These are phyloP conservation scores for Spea hammondii DNA, from an alignment of 2,797 vertebrate genomes.

Conservation along the genomic window DNA sequence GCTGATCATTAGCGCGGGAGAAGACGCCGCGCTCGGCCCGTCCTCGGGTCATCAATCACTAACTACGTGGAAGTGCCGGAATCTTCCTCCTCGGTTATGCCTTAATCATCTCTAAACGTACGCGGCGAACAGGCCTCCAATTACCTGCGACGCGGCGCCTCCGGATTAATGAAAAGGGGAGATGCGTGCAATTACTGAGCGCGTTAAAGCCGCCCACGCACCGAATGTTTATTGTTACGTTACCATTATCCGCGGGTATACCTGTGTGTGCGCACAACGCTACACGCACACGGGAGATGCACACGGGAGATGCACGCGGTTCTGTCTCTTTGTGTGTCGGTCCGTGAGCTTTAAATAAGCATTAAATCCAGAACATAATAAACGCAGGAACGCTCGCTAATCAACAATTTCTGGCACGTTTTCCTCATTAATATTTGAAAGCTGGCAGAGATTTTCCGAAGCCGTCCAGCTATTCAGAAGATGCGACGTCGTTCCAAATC, in stretches of 20 bases:
- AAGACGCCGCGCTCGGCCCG: constrained; percentile 50
- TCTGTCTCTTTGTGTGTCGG: background rate
- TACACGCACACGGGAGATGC: too few species aligned
- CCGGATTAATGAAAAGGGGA: background rate
- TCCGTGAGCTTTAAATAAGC: constrained; percentile 19
- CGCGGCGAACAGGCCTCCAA: constrained; percentile 1
- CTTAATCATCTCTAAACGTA: constrained; percentile 24
- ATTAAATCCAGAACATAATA: constrained; percentile 25
- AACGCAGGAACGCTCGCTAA: constrained; percentile 30
- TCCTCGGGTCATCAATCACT: constrained; percentile 57
- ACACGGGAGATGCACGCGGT: background rate
- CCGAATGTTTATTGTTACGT: too few species aligned
- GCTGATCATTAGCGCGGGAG: constrained; percentile 60
- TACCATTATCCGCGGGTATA: too few species aligned
- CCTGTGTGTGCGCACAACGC: too few species aligned
- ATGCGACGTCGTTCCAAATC: constrained; percentile 23
- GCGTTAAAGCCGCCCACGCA: too few species aligned
- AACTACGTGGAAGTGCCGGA: constrained; percentile 55
- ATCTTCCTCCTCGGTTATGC: constrained; percentile 23
- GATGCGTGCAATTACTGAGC: too few species aligned
- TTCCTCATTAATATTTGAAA: constrained; percentile 38
- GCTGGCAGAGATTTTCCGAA: constrained; percentile 10
- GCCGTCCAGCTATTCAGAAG: constrained; percentile 14
- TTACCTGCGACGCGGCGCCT: background rate
- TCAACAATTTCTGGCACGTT: constrained; percentile 27